phyloP scores from a whole-genome alignment of 2,888 invertebrate genomes.

The Yponomeuta cagnagella region DNA sequence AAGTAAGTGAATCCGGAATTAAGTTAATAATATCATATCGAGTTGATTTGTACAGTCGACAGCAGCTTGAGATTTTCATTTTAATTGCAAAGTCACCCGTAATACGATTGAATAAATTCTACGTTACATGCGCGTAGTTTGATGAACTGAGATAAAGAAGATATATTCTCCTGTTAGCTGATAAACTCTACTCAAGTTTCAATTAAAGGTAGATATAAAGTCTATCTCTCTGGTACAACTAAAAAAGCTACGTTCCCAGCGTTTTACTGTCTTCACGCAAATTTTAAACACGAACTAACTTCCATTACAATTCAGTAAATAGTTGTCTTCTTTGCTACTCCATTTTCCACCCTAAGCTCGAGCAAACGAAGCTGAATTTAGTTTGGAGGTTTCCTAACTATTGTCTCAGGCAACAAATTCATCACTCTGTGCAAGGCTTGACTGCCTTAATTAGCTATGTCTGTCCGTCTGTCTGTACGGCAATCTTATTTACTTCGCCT shows the following conservation, averaged over 20 bases:
- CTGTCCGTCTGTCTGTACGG: constrained; percentile 4
- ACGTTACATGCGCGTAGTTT: too few species aligned
- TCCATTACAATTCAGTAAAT: not conserved
- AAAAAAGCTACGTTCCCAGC: not conserved
- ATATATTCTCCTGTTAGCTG: too few species aligned
- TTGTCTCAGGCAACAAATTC: constrained; percentile 5
- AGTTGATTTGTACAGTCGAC: too few species aligned
- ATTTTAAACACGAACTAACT: not conserved
- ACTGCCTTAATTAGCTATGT: constrained; percentile 11
- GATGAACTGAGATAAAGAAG: too few species aligned
- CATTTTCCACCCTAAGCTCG: not conserved
- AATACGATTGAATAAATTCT: too few species aligned
- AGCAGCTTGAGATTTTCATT: too few species aligned
- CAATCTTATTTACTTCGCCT: not conserved
- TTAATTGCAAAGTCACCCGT: too few species aligned
- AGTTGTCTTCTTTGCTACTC: not conserved
- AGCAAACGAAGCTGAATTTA: not conserved
- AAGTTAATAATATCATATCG: too few species aligned
- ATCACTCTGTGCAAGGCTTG: constrained; percentile 3
- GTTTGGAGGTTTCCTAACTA: not conserved
- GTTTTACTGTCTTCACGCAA: not conserved
- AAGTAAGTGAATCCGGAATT: too few species aligned
- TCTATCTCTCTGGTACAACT: not conserved
- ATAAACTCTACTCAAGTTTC: too few species aligned
- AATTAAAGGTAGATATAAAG: too few species aligned